These are phyloP conservation scores for Coregonus sp. DNA, from an alignment of 2,797 vertebrate genomes.

Conservation along the genomic window DNA sequence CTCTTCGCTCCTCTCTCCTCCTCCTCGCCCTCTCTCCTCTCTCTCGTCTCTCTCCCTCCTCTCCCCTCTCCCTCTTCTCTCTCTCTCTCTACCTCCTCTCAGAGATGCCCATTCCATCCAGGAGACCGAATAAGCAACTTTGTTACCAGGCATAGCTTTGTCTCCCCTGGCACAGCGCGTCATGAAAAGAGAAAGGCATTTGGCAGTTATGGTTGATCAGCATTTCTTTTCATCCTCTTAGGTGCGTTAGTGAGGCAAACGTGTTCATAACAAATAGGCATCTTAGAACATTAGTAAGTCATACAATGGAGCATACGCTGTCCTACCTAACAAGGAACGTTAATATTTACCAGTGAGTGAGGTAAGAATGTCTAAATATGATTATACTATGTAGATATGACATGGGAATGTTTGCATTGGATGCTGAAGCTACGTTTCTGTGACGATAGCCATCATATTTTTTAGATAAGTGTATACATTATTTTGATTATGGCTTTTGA, in stretches of 20 bases:
- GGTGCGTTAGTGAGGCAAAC: constrained; percentile 38
- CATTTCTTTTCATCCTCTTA: constrained; percentile 57
- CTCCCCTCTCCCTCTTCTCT: too few relatives aligned
- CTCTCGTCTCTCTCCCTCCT: too few relatives aligned
- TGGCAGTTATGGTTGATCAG: constrained; percentile 71
- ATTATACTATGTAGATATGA: not conserved
- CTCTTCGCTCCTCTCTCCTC: too few relatives aligned
- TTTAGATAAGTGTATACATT: not conserved
- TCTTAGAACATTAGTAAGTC: constrained; percentile 46
- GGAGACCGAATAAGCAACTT: constrained; percentile 70
- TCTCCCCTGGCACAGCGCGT: constrained; percentile 69
- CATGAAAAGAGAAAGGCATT: constrained; percentile 54
- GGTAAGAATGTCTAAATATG: constrained; percentile 57
- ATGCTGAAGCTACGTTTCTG: not conserved
- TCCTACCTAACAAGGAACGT: constrained; percentile 31
- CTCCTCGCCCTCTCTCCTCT: too few relatives aligned
- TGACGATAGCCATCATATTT: not conserved
- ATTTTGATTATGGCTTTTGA: not conserved
- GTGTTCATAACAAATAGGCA: constrained; percentile 13
- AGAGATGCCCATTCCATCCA: not conserved
- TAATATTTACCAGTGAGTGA: constrained; percentile 57
- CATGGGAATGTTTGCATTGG: not conserved
- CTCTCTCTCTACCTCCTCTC: too few relatives aligned
- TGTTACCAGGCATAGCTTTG: constrained; percentile 70
- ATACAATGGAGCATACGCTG: constrained; percentile 42